Conservation (phyloP, 2,113 vertebrate genomes). For the Meleagris gallopavo region DNA sequence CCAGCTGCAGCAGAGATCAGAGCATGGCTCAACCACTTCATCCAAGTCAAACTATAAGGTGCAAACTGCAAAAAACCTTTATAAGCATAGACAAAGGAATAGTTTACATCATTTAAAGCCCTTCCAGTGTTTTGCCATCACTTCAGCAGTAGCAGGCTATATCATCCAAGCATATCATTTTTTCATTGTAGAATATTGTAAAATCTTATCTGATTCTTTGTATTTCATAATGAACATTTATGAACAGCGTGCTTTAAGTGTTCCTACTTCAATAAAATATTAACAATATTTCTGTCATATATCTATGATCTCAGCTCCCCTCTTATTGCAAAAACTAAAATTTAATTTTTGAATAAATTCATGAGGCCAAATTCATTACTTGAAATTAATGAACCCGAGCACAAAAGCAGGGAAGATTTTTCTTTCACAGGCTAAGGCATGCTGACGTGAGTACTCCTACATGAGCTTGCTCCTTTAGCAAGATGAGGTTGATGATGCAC, state of each 20-base stretch:
- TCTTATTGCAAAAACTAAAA: slow-evolving; percentile 69
- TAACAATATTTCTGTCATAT: background rate
- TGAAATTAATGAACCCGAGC: slow-evolving; percentile 60
- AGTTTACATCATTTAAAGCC: background rate
- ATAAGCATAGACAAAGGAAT: background rate
- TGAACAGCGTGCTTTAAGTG: slow-evolving; percentile 59
- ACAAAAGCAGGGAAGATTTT: slow-evolving; percentile 47
- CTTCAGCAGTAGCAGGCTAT: background rate
- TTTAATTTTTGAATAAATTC: slow-evolving; percentile 54
- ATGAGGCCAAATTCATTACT: slow-evolving; percentile 58
- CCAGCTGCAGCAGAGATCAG: background rate
- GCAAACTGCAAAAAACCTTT: background rate
- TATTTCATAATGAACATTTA: slow-evolving; percentile 35
- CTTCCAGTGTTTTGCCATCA: background rate
- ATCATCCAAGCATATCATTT: background rate
- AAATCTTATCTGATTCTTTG: slow-evolving; percentile 37
- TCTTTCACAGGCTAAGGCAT: background rate
- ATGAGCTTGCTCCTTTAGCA: slow-evolving; percentile 3
- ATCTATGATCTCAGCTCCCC: slow-evolving; percentile 63
- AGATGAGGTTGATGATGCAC: background rate
- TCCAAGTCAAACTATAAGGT: background rate
- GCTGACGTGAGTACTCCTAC: slow-evolving; percentile 11
- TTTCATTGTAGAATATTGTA: background rate
- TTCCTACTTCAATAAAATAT: slow-evolving; percentile 26
- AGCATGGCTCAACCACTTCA: background rate